Conservation (phyloP, 2,888 invertebrate species). For the Neocrepidodera transversa region DNA sequence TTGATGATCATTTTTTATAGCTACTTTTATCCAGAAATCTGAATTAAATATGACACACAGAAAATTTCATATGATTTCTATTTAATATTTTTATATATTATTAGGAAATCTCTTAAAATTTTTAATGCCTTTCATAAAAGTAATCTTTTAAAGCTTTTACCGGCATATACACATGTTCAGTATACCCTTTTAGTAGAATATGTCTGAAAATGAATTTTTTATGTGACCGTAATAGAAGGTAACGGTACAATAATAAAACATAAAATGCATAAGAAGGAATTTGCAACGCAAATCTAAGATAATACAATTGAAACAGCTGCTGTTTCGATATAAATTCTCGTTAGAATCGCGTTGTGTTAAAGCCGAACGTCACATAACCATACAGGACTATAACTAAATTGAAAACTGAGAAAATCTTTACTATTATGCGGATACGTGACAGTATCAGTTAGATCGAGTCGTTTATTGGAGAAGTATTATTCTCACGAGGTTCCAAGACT, state of each 20-base stretch:
- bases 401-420: constrained; percentile 14
- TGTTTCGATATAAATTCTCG: constrained; percentile 33
- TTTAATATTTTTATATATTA: too few relatives aligned
- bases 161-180: too few relatives aligned
- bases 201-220: constrained; percentile 24
- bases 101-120: too few relatives aligned
- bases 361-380: constrained; percentile 8
- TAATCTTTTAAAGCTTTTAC: too few relatives aligned
- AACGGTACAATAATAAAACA: constrained; percentile 37
- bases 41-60: too few relatives aligned
- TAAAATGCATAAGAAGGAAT: constrained; percentile 39
- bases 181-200: constrained; percentile 3
- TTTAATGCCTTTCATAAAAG: too few relatives aligned
- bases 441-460: constrained; percentile 2
- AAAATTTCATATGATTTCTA: too few relatives aligned
- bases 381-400: constrained; percentile 9
- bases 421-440: constrained; percentile 3
- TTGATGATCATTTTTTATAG: too few relatives aligned
- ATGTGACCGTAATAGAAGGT: constrained; percentile 22
- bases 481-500: background rate
- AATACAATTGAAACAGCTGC: constrained; percentile 37
- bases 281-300: constrained; percentile 45
- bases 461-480: background rate
- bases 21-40: too few relatives aligned
- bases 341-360: constrained; percentile 21